phyloP scores from a whole-genome alignment of 2,888 invertebrate species.

The Germaria angustata region DNA sequence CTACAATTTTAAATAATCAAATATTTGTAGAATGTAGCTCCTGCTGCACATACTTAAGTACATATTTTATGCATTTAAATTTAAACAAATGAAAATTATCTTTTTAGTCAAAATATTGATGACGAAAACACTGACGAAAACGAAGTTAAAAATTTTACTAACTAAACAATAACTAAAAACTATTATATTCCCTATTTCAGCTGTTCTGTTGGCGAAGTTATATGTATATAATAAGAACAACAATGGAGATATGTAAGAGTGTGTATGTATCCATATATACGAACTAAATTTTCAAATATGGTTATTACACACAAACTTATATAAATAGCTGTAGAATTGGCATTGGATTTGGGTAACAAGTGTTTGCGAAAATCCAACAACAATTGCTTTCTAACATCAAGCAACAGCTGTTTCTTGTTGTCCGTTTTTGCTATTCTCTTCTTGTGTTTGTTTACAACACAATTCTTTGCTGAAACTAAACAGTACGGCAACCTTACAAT shows the following conservation, averaged over 20 bases:
- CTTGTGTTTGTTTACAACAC: background rate
- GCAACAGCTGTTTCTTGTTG: slow-evolving; percentile 49
- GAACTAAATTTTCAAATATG: no score
- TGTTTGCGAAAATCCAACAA: slow-evolving; percentile 32
- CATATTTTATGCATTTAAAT: slow-evolving; percentile 12
- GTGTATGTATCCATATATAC: background rate
- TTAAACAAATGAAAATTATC: background rate
- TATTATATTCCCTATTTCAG: no score
- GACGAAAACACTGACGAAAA: slow-evolving; percentile 19
- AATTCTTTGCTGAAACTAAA: background rate
- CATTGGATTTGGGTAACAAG: slow-evolving; percentile 29
- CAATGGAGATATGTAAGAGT: background rate
- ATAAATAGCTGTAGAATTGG: background rate
- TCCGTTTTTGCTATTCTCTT: background rate
- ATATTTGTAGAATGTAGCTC: background rate
- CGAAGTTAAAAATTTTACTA: slow-evolving; percentile 40
- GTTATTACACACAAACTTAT: background rate
- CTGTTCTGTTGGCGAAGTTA: background rate
- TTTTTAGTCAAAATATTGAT: slow-evolving; percentile 25
- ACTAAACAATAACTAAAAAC: background rate
- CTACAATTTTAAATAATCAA: background rate
- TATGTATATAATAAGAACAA: background rate
- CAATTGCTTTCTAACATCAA: slow-evolving; percentile 26
- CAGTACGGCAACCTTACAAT: slow-evolving; percentile 11
- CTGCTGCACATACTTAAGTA: slow-evolving; percentile 10